Evolutionary conservation across 2,888 invertebrate genomes (phyloP), one percentile per base, ranked within the genome.

Genomic region (Eledona agricola): DNA sequence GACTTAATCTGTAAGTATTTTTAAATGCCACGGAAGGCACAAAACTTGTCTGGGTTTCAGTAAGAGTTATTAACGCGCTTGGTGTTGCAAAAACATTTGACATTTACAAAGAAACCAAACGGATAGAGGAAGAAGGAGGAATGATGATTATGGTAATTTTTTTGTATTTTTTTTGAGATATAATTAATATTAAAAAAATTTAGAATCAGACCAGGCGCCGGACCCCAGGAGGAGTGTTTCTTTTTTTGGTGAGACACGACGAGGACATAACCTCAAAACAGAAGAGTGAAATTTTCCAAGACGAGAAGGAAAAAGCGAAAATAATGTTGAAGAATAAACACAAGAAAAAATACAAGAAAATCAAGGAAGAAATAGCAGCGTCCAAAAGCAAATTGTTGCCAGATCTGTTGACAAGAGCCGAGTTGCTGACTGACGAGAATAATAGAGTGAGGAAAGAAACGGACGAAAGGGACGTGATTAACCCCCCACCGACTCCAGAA

Each of bases 171-270:
- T 9, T n/a, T n/a, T n/a, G n/a, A 10, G 10, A 20, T 6, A 31
- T 23, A 6, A 47, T 16, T 42, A 51, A 34, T 11, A 54, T 56
- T 73, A 12, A 22, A 31, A 31, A 19, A 11, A 22, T 73, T 37
- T 69, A 87, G 87, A 90, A 91, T 76, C 88, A 89, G 31, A 83
- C 82, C 3, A 82, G 94, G 42, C 83, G 93, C 40, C 82, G 94
- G 58, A 94, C 93, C 2, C 87, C 93, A 0, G 94, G 94, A 5
- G 94, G 94, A 11, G 85, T 94, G 28, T 94, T 87, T 75, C 80
- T 95, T 26, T 89, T 87, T 72, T 78, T 93, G n/a, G 77, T 93
- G 11, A 89, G 90, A 72, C 82, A 85, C 55, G 85, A 89, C 59
- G 80, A 82, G 35, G 81, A 82, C 42, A 77, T 90, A 28, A 84